Evolutionary conservation across 2,888 invertebrate species (phyloP).

Genomic region (Synergus umbraculus): DNA sequence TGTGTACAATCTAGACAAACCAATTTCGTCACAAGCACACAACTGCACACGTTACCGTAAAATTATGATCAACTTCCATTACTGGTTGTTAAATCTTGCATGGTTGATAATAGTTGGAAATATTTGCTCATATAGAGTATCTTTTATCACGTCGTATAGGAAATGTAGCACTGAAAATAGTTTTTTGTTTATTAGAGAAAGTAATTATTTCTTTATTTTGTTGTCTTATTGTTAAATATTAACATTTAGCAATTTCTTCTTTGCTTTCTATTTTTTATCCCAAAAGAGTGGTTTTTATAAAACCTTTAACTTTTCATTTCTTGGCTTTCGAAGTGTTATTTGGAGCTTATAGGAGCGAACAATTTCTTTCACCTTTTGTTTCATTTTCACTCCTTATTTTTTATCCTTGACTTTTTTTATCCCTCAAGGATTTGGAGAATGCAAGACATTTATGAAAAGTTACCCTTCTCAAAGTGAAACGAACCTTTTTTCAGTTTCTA

Average conservation of each 20-base stretch:
- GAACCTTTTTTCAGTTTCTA: not conserved
- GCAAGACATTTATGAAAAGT: not conserved
- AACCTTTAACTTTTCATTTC: slow-evolving; percentile 13
- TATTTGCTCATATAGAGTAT: too few species aligned
- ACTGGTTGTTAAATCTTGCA: too few species aligned
- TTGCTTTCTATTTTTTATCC: slow-evolving; percentile 16
- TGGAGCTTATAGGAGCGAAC: not conserved
- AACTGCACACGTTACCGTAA: too few species aligned
- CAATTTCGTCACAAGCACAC: too few species aligned
- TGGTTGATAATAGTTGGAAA: too few species aligned
- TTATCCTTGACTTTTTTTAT: too few species aligned
- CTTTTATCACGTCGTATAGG: too few species aligned
- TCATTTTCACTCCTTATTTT: too few species aligned
- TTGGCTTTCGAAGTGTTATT: slow-evolving; percentile 1
- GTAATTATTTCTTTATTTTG: not conserved
- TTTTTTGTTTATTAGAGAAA: too few species aligned
- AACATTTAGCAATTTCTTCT: slow-evolving; percentile 10
- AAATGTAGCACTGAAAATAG: too few species aligned
- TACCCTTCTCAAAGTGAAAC: not conserved
- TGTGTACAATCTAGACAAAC: too few species aligned
- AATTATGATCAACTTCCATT: too few species aligned
- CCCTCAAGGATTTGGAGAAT: not conserved
- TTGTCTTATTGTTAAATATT: slow-evolving; percentile 12
- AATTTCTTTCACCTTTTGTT: not conserved
- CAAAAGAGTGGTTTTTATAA: slow-evolving; percentile 9